Evolutionary conservation across 2,888 invertebrate species (phyloP).

Genomic region (Thera britannica): DNA sequence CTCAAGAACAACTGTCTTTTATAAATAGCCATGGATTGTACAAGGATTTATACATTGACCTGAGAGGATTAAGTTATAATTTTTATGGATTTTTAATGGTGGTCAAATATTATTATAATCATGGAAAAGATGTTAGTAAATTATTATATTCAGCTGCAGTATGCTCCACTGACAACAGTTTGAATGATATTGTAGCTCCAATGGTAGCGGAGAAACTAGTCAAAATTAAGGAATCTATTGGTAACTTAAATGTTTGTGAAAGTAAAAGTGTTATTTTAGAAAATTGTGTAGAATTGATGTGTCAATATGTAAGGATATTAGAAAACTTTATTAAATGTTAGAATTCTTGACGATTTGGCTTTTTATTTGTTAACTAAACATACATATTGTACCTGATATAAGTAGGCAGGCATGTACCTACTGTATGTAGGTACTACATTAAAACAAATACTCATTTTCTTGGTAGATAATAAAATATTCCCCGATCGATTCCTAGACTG

Average conservation of each 20-base stretch:
- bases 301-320: slow-evolving; percentile 76
- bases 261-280: slow-evolving; percentile 65
- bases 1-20: slow-evolving; percentile 86
- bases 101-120: slow-evolving; percentile 73
- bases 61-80: slow-evolving; percentile 87
- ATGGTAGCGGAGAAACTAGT: slow-evolving; percentile 64
- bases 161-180: slow-evolving; percentile 67
- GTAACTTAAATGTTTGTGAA: slow-evolving; percentile 57
- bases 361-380: not conserved
- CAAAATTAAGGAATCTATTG: slow-evolving; percentile 60
- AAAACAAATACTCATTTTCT: too few species aligned
- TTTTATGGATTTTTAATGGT: slow-evolving; percentile 82
- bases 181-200: slow-evolving; percentile 70
- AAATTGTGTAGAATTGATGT: slow-evolving; percentile 78
- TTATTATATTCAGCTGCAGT: slow-evolving; percentile 77
- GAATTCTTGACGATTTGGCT: slow-evolving; percentile 31
- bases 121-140: slow-evolving; percentile 69
- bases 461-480: too few species aligned
- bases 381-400: too few species aligned
- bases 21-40: slow-evolving; percentile 86
- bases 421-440: too few species aligned
- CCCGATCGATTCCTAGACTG: too few species aligned
- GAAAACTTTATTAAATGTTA: slow-evolving; percentile 82
- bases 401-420: too few species aligned
- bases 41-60: slow-evolving; percentile 86